Evolutionary conservation across 2,797 vertebrate species (phyloP).

Genomic region (Oophaga sylvatica): DNA sequence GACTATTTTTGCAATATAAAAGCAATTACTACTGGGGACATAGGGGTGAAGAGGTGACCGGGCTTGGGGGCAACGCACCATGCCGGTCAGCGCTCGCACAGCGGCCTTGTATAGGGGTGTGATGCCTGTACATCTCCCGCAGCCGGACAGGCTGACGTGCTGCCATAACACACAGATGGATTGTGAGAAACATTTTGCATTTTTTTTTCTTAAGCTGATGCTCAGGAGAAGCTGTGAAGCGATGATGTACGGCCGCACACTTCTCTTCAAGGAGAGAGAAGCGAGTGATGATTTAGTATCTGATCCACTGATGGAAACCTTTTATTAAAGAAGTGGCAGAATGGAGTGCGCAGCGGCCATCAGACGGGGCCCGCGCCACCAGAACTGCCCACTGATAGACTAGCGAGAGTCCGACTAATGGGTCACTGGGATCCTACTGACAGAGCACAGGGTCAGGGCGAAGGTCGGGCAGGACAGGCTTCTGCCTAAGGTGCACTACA

Average conservation of each 20-base stretch:
- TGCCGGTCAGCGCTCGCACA: not conserved
- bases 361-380: no score
- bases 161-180: conserved; percentile 30
- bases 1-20: no score
- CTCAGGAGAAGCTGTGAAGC: not conserved
- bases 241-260: conserved; percentile 27
- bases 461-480: not conserved
- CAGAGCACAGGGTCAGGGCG: no score
- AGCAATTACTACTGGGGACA: no score
- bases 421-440: not conserved
- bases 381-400: no score
- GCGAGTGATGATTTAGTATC: conserved; percentile 26
- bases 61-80: no score
- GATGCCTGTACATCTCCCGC: not conserved
- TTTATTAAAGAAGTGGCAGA: not conserved
- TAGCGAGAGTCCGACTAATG: not conserved
- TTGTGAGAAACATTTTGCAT: conserved; percentile 12
- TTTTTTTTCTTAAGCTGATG: not conserved
- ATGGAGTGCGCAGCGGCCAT: not conserved
- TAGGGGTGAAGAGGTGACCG: no score
- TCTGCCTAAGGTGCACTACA: not conserved
- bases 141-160: not conserved
- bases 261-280: conserved; percentile 12
- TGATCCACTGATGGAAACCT: not conserved
- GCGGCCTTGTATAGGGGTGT: no score